These are phyloP conservation scores for Homarus americanus DNA, from an alignment of 1,140 invertebrate species.

Conservation along the genomic window DNA sequence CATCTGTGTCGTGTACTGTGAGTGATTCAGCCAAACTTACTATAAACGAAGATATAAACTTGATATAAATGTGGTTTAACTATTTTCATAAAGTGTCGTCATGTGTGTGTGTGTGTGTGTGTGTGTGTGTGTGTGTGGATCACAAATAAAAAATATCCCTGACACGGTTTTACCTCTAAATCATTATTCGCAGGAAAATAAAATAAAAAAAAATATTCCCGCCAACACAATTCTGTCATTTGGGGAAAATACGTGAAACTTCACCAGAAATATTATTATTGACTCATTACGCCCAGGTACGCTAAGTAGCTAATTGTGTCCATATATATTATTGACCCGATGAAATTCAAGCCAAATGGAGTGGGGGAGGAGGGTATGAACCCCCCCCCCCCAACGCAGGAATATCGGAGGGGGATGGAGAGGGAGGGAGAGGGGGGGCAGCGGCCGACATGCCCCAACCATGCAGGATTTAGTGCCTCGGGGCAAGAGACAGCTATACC, in stretches of 20 bases:
- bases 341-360: slow-evolving; percentile 36
- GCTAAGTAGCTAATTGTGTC: slow-evolving; percentile 45
- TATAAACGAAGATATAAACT: too few relatives aligned
- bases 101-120: too few relatives aligned
- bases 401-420: slow-evolving; percentile 12
- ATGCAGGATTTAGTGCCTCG: slow-evolving; percentile 46
- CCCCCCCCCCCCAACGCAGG: neutral
- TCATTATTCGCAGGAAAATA: too few relatives aligned
- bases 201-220: too few relatives aligned
- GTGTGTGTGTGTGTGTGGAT: too few relatives aligned
- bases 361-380: neutral
- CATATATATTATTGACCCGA: slow-evolving; percentile 24
- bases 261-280: slow-evolving; percentile 40
- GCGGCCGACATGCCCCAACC: neutral
- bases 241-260: neutral
- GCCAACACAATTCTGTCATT: too few relatives aligned
- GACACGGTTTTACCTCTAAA: too few relatives aligned
- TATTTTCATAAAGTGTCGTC: too few relatives aligned
- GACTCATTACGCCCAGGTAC: slow-evolving; percentile 24
- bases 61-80: too few relatives aligned
- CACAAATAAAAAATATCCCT: too few relatives aligned
- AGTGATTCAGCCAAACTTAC: too few relatives aligned
- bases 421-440: neutral
- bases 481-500: neutral
- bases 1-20: too few relatives aligned